A percentile compares a stretch with the other conserved stretches of the same genome.
Evolutionary conservation across 2,888 invertebrate species (phyloP).

Genomic region (Sabatieria punctata): DNA sequence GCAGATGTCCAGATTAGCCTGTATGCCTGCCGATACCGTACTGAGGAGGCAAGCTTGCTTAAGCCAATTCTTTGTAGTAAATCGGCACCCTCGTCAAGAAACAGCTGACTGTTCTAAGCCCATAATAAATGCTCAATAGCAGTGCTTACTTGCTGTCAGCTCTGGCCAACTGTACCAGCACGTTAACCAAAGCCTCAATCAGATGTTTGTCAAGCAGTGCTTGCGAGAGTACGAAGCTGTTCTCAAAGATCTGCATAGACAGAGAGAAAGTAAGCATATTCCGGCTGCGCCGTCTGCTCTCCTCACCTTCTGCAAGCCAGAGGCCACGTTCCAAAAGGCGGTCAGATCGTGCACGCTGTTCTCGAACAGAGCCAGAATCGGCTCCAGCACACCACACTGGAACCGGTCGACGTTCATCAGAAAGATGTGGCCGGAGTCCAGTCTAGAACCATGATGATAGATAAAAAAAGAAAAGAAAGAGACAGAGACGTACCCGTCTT

Average conservation of each 20-base stretch:
- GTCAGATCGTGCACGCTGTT: slow-evolving; percentile 3
- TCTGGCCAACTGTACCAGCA: slow-evolving; percentile 11
- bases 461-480: not conserved
- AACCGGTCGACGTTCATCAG: slow-evolving; percentile 3
- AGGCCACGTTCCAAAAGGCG: slow-evolving; percentile 8
- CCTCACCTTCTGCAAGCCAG: not conserved
- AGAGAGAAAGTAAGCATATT: not conserved
- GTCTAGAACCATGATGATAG: slow-evolving; percentile 1
- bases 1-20: too few species aligned
- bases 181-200: slow-evolving; percentile 18
- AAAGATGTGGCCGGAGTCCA: slow-evolving; percentile 7
- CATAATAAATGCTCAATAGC: too few species aligned
- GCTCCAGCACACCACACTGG: slow-evolving; percentile 2
- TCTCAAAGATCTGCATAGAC: slow-evolving; percentile 19
- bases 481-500: slow-evolving; percentile 3
- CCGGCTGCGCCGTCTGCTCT: not conserved
- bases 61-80: too few species aligned
- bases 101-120: not conserved
- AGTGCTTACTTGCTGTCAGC: not conserved
- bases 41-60: too few species aligned
- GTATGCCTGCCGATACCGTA: too few species aligned
- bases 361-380: slow-evolving; percentile 7
- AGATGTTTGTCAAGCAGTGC: slow-evolving; percentile 22
- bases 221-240: slow-evolving; percentile 19
- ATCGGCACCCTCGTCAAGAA: too few species aligned